Evolutionary conservation across 2,797 vertebrate genomes (phyloP), one percentile per base, ranked within the genome.

Genomic region (Squalus acanthias): DNA sequence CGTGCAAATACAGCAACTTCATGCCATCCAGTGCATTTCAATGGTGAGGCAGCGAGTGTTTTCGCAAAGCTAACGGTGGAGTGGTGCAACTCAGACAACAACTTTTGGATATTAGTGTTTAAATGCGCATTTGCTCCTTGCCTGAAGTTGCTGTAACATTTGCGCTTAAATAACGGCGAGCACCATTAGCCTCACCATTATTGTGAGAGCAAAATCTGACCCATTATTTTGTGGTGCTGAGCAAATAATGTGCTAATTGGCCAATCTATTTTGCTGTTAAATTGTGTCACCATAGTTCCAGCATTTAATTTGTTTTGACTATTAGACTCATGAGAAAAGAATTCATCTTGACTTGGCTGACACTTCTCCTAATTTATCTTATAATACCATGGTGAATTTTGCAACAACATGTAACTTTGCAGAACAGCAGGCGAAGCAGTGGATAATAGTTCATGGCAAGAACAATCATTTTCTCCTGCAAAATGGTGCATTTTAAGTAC

Each of bases 261-360:
- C 53, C 53, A 57, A 89, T 89, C 87, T 33, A 17, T 57, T 24
- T 89, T 89, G 85, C 26, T 88, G 53, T 89, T 89, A 89, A 33
- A 33, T 89, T 89, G 53, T 89, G 87, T 60, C 87, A 89, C 26
- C 60, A 89, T 89, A 29, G 87, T 89, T 89, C 24, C 10, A 89
- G 57, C 53, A 60, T 13, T 89, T 57, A 89, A 89, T 57, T 60
- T 89, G 26, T 89, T 57, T 89, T 89, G 87, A 60, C 50, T 57
- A 33, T 89, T 60, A 60, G 24, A 89, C 87, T 85, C 82, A 57
- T 89, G 87, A 89, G 53, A 89, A 89, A 89, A 89, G 87, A 89
- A 89, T 89, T 89, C 87, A 89, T 60, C 87, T 60, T 57, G 50
- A 89, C 57, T 24, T 24, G 87, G 87, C 87, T 60, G 8, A 33